Percentiles rank a stretch among this genome's conserved stretches.
Conservation (phyloP, 2,797 vertebrate genomes). For the Pseudomugil gertrudae region DNA sequence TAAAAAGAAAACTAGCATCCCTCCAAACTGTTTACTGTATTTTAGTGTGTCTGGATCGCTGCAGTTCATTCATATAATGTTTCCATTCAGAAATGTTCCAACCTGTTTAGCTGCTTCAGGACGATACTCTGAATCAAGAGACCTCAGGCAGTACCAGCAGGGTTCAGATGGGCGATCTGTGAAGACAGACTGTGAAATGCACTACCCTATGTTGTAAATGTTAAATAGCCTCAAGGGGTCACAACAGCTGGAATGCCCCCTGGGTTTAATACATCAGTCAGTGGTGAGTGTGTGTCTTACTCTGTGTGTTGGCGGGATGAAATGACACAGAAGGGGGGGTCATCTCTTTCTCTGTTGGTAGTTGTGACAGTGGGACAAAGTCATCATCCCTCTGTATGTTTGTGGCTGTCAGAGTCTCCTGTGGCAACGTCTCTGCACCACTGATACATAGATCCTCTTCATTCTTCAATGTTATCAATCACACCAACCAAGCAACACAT, state of each 20-base stretch:
- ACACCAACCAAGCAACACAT: conserved; percentile 22
- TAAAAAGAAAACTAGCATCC: not conserved
- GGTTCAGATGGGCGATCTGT: conserved; percentile 66
- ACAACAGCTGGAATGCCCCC: not conserved
- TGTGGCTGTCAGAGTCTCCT: conserved; percentile 38
- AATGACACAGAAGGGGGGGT: conserved; percentile 39
- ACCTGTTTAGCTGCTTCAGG: conserved; percentile 74
- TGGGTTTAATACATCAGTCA: not conserved
- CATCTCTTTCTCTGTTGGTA: conserved; percentile 46
- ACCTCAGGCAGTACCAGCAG: conserved; percentile 82
- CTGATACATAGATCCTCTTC: conserved; percentile 35
- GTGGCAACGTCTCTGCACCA: conserved; percentile 30
- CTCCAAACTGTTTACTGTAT: not conserved
- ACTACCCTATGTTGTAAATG: not conserved
- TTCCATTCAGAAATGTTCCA: conserved; percentile 16
- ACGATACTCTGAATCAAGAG: conserved; percentile 73
- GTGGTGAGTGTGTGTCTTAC: conserved; percentile 37
- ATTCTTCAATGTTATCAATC: conserved; percentile 29
- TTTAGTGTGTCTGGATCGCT: not conserved
- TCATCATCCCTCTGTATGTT: conserved; percentile 39
- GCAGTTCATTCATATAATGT: not conserved
- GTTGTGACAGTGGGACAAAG: conserved; percentile 33
- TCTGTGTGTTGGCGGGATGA: conserved; percentile 41
- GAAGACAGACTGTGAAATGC: conserved; percentile 19
- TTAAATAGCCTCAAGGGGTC: not conserved